Evolutionary conservation across 2,797 vertebrate species (phyloP).

Genomic region (Nothura maculosa): DNA sequence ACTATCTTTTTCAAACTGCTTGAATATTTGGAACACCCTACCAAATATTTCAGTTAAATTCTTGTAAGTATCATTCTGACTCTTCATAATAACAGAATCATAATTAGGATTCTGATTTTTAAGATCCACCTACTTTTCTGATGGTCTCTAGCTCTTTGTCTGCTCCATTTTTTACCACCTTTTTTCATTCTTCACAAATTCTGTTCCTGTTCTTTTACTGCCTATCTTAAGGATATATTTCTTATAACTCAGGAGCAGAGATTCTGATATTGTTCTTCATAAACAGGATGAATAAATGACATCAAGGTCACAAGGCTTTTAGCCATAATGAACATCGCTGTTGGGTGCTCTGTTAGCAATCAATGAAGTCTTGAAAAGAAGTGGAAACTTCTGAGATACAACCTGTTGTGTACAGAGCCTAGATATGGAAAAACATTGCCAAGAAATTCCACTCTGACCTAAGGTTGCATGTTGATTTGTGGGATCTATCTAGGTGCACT

Average conservation of each 20-base stretch:
- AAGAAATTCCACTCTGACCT: not conserved
- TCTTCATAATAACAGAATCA: not conserved
- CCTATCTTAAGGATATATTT: not conserved
- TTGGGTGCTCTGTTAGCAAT: not conserved
- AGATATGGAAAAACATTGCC: not conserved
- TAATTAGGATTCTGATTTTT: not conserved
- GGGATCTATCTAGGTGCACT: not conserved
- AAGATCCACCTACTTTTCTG: not conserved
- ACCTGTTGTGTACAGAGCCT: not conserved
- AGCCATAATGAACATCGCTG: not conserved
- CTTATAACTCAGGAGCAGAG: not conserved
- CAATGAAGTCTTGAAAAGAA: not conserved
- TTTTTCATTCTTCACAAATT: not conserved
- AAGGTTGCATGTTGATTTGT: not conserved
- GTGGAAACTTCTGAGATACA: not conserved
- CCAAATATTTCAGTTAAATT: not conserved
- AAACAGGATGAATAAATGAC: accelerated
- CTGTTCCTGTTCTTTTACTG: not conserved
- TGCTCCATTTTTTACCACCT: not conserved
- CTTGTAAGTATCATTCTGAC: not conserved
- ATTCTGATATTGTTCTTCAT: not conserved
- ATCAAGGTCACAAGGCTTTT: not conserved
- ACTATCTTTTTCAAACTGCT: not conserved
- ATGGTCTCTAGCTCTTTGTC: not conserved
- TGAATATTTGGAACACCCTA: not conserved